A percentile compares a stretch with the other conserved stretches of the same genome.
Evolutionary conservation across 2,797 vertebrate genomes (phyloP).

Genomic region (Lacerta agilis): DNA sequence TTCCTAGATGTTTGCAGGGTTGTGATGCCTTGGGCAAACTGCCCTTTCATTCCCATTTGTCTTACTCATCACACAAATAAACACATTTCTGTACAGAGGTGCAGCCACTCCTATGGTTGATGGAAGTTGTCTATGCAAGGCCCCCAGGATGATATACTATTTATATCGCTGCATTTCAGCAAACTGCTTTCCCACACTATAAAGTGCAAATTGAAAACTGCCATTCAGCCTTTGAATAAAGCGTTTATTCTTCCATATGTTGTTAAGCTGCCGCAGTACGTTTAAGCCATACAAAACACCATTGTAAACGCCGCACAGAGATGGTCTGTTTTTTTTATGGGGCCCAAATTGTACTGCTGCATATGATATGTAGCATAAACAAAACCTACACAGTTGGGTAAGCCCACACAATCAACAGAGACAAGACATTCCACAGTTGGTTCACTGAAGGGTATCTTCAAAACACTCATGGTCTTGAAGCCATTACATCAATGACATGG

Average conservation of each 20-base stretch:
- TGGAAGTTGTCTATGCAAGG: background rate
- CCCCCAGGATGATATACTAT: background rate
- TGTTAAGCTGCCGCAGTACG: background rate
- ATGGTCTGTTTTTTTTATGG: slow-evolving; percentile 23
- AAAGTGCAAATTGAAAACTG: background rate
- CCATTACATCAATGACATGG: slow-evolving; percentile 16
- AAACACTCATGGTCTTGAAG: slow-evolving; percentile 29
- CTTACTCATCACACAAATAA: background rate
- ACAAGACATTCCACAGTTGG: background rate
- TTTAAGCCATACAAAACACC: slow-evolving; percentile 2
- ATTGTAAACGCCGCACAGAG: slow-evolving; percentile 1
- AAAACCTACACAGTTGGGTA: background rate
- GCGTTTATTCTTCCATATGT: slow-evolving; percentile 1
- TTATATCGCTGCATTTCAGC: slow-evolving; percentile 14
- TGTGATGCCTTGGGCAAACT: background rate
- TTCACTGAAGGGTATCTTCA: slow-evolving; percentile 33
- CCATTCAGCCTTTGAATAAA: slow-evolving; percentile 25
- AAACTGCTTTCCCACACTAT: background rate
- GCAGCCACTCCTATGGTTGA: background rate
- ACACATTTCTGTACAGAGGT: background rate
- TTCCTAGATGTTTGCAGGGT: background rate
- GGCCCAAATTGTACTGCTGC: background rate
- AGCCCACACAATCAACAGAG: slow-evolving; percentile 12
- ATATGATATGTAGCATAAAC: slow-evolving; percentile 10
- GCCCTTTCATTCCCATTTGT: background rate